Evolutionary conservation across 2,888 invertebrate species (phyloP), one percentile per base, ranked within the genome.

Genomic region (Diaprepes abbreviatus): DNA sequence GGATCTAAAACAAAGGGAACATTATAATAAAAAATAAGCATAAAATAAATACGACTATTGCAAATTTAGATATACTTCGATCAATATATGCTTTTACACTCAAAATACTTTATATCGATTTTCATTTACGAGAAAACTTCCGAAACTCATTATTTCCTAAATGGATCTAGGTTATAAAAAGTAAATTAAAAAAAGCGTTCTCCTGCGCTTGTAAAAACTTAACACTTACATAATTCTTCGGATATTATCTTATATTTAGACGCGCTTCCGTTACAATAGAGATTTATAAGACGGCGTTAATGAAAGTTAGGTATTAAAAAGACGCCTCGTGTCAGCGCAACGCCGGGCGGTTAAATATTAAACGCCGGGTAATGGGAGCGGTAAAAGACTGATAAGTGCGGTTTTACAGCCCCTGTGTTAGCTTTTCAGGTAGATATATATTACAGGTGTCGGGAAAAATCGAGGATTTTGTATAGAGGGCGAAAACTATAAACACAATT

Each of bases 241-340:
- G 81, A 83, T 81, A 80, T 82, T 82, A 81, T 81, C 81, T 79
- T 78, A 80, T 81, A 82, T 82, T 82, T 81, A 81, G 80, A 79
- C 79, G 76, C 76, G 72, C 67, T 70, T 77, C 79, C 78, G 78
- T 79, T 78, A 82, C 81, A 82, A 83, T 83, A 81, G 81, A 83
- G 83, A 84, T 84, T 84, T 83, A 84, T 83, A 79, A 76, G 76
- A 76, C 75, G 76, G 79, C 81, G 79, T 79, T 84, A 84, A 84
- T 84, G 83, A 84, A 83, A 83, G 82, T 79, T 79, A 76, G 68
- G 80, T 80, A 82, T 83, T 83, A 83, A 83, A 84, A 83, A 82
- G 83, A 70, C 66, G 70, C 70, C 67, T 63, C 72, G 66, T 64
- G 72, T 70, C 72, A 70, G 70, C 59, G 40, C 66, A 38, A 52